Percentiles rank a stretch among this genome's conserved stretches.
These are phyloP conservation scores for Lophius piscatorius DNA, from an alignment of 2,113 vertebrate species.

Conservation along the genomic window DNA sequence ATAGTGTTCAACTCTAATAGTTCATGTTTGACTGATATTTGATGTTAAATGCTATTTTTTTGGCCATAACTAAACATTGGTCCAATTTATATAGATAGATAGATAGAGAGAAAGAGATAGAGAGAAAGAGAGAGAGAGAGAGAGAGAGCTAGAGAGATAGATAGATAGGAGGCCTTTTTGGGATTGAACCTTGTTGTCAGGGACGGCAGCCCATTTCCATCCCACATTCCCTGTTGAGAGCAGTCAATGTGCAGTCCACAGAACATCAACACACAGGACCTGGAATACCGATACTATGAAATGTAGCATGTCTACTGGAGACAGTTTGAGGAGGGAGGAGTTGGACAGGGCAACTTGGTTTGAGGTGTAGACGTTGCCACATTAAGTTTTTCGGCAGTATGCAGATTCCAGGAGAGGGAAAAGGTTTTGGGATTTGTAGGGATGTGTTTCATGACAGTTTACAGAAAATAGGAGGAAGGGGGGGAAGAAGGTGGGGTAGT, in stretches of 20 bases:
- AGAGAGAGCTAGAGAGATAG: too few relatives aligned
- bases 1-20: too few relatives aligned
- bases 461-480: constrained; percentile 19
- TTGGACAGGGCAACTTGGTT: constrained; percentile 19
- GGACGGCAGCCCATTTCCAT: too few relatives aligned
- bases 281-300: constrained; percentile 83
- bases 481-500: constrained; percentile 34
- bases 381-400: constrained; percentile 74
- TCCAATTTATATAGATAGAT: too few relatives aligned
- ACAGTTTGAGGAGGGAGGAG: constrained; percentile 41
- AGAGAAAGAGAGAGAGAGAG: too few relatives aligned
- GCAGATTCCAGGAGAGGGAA: constrained; percentile 72
- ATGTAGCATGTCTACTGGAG: constrained; percentile 76
- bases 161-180: too few relatives aligned
- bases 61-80: too few relatives aligned
- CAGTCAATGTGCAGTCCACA: constrained; percentile 33
- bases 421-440: constrained; percentile 18
- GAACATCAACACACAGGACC: constrained; percentile 68
- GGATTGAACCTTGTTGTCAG: too few relatives aligned
- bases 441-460: constrained; percentile 32
- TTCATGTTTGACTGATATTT: too few relatives aligned
- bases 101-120: too few relatives aligned
- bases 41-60: too few relatives aligned
- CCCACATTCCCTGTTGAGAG: constrained; percentile 1
- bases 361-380: constrained; percentile 46